Evolutionary conservation across 2,888 invertebrate genomes (phyloP), one percentile per base, ranked within the genome.

Genomic region (Agrochola lota): DNA sequence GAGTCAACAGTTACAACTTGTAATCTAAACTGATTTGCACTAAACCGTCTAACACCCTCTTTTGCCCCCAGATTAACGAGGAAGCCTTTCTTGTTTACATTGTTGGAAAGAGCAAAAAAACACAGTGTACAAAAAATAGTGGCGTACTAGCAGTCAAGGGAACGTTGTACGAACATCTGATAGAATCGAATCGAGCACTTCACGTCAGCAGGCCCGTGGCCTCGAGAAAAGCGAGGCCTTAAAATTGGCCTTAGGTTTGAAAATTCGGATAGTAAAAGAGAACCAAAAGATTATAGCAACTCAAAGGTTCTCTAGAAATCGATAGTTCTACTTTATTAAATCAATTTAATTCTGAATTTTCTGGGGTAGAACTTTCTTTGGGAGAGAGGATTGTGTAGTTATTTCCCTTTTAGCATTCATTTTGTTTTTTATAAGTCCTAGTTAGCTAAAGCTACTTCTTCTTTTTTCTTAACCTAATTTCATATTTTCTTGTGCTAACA

Each of bases 161-260:
- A 82, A 80, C 83, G 80, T 78, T 85, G 84, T 77, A 79, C 85
- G 80, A 87, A 92, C 88, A 91, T 91, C 92, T 92, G 93, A 94
- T 93, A 92, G 92, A 92, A 94, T 93, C 88, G 90, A 90, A 93
- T 93, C 91, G 92, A 88, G 92, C 90, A 91, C 91, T 92, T 90
- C 88, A 89, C 89, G 93, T 92, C 93, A 93, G 91, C 91, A 89
- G 83, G 68, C 64, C 35, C 26, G 74, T 60, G 87, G 87, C 87
- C 85, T 83, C 87, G 82, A 89, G 81, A 87, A 72, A 71, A 49
- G 87, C 84, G 87, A 62, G 74, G 71, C 62, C 69, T 85, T 62
- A 0, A 46, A 81, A 78, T 66, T 81, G 78, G 81, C 69, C 46
- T 77, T 30, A 52, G 23, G 15, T 40, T 63, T 62, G 9, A 23